A percentile compares a stretch with the other conserved stretches of the same genome.
These are phyloP conservation scores for Sphyrna mokarran DNA, from an alignment of 2,113 vertebrate species.

Conservation along the genomic window DNA sequence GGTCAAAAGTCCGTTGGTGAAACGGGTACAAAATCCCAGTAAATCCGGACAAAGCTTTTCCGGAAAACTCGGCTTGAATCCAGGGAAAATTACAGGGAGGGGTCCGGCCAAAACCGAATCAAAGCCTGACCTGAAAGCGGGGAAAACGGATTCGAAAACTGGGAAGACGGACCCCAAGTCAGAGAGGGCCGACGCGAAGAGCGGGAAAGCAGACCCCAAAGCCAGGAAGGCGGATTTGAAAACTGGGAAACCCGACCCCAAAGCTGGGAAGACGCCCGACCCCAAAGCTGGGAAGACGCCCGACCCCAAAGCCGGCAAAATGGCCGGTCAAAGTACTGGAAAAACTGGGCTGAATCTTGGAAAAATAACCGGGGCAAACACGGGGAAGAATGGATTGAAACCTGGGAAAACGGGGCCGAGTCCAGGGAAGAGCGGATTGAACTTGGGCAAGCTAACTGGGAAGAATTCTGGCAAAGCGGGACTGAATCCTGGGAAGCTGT, in stretches of 20 bases:
- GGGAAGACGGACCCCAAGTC: not conserved
- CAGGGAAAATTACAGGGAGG: constrained; percentile 8
- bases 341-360: constrained; percentile 16
- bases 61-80: not conserved
- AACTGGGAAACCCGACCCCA: not conserved
- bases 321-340: not conserved
- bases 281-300: not conserved
- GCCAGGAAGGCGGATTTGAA: not conserved
- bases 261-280: not conserved
- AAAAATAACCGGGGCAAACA: constrained; percentile 5
- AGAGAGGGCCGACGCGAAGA: not conserved
- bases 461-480: constrained; percentile 55
- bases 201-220: not conserved
- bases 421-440: not conserved
- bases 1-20: not conserved
- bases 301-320: not conserved
- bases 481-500: constrained; percentile 50
- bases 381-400: not conserved
- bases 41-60: not conserved
- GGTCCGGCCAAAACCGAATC: not conserved
- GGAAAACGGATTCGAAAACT: not conserved
- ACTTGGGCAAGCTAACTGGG: constrained; percentile 3
- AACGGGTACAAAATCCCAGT: not conserved
- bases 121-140: not conserved
- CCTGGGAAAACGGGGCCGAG: not conserved